Base-by-base conservation (phyloP, 2,113 vertebrate genomes). In the Lota lota region DNA sequence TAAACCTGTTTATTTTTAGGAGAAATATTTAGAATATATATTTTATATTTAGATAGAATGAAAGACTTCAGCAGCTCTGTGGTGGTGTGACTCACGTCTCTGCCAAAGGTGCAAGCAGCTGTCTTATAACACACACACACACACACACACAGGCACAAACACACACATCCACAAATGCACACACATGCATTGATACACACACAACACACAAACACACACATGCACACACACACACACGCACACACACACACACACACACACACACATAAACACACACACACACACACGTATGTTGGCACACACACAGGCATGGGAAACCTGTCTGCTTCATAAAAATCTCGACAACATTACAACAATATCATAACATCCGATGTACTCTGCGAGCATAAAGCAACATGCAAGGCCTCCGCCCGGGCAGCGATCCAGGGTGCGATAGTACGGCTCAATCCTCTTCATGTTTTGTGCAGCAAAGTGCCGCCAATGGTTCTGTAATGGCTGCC, bases 1-100 rank as follows among this genome's bases (percentile, higher is more conserved):
- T 86, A 88, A 83, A 76, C 73, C 1, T 91, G 91, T 92, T 93
- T 92, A 91, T 91, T 92, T 92, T 60, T 74, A 22, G 65, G 33
- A 56, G 65, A 76, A 81, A 78, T 86, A 90, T 91, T 87, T 82
- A 22, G 62, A 82, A 84, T 90, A 89, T 47, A 47, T 14, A 14
- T 47, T 47, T 47, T 47, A 47, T 90, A 91, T 92, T 85, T 88
- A 86, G 88, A 74, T 73, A 73, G 76, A 80, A 87, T 88, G 75
- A 89, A 88, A 87, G 79, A 77, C 77, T 76, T 74, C 69, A 40
- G 57, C 68, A 72, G 76, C 69, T 85, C 74, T 64, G 83, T 72
- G 73, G 66, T 22, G 33, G 53, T 68, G 66, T 62, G 76, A 79
- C 75, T 84, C 73, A 79, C 69, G 68, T 20, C 67, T 72, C 62